Evolutionary conservation across 1,140 invertebrate genomes (phyloP), one percentile per base, ranked within the genome.

Genomic region (Harlomillsia oculata): DNA sequence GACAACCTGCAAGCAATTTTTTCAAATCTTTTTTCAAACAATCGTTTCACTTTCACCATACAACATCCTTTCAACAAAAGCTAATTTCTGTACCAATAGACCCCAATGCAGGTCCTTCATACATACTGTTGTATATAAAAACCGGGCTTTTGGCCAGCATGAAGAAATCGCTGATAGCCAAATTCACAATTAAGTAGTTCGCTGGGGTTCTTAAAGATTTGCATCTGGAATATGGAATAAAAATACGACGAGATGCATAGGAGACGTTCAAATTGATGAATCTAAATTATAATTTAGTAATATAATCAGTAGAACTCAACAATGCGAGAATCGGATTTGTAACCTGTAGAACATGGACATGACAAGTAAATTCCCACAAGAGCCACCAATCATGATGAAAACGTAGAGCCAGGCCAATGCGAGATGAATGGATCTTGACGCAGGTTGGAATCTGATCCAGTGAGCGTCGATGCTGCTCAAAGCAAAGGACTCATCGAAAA

Each of bases 101-200:
- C n/a, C 83, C 83, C 21, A 83, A 66, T 1, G 78, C 79, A 9
- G 82, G 82, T 3, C 82, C 82, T 53, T 76, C 71, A 51, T 81
- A 74, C 54, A 82, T 75, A 41, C 80, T 81, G 69, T 85, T 85
- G 69, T 79, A 82, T 32, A 84, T 78, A 64, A 84, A 83, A 44
- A 86, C 72, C 0, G 82, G 82, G 50, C 78, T 80, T 70, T 84
- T 82, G 13, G 74, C 67, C 37, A 83, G 73, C 77, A 85, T 82
- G 28, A 83, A 61, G 53, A 82, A 77, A 71, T 89, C 86, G 65
- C 82, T 84, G 16, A 86, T 69, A 13, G 85, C 84, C 60, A 89
- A 75, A 69, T 87, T 87, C 39, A 84, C 75, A 14, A 89, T 78
- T 16, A 88, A 71, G 62, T 82, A 82, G 66, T 87, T 87, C 1